These are phyloP conservation scores for Poeciliopsis retropinna DNA, from an alignment of 2,113 vertebrate genomes.

Conservation along the genomic window DNA sequence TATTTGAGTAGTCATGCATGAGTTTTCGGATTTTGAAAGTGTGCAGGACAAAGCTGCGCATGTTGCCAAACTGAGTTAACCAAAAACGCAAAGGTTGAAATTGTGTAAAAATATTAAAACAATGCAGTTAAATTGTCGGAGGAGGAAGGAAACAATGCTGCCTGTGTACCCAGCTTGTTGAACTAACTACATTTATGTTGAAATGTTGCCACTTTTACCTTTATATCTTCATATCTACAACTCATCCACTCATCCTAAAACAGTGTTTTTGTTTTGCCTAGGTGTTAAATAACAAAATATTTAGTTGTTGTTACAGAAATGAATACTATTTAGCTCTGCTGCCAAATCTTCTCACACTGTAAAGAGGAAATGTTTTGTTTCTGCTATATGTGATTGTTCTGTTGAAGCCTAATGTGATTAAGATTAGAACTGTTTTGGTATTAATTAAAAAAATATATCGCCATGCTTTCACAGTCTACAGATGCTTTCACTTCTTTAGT, in stretches of 20 bases:
- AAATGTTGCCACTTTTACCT: constrained; percentile 41
- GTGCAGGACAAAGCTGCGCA: constrained; percentile 37
- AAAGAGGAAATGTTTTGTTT: constrained; percentile 52
- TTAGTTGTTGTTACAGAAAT: constrained; percentile 48
- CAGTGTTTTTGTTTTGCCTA: constrained; percentile 43
- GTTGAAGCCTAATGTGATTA: constrained; percentile 55
- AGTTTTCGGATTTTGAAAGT: constrained; percentile 32
- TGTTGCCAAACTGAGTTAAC: constrained; percentile 42
- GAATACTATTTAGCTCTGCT: constrained; percentile 61
- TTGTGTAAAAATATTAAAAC: background rate
- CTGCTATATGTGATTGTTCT: constrained; percentile 48
- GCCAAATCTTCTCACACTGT: constrained; percentile 68
- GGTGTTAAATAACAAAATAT: constrained; percentile 58
- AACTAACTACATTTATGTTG: constrained; percentile 22
- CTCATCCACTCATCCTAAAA: constrained; percentile 31
- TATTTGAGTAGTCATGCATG: constrained; percentile 51
- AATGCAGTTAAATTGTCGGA: background rate
- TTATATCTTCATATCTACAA: constrained; percentile 17
- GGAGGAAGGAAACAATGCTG: background rate
- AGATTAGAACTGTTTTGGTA: constrained; percentile 61
- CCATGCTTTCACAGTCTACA: constrained; percentile 47
- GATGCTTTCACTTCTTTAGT: background rate
- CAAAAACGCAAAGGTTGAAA: constrained; percentile 6
- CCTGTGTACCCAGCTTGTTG: constrained; percentile 5
- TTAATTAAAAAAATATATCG: constrained; percentile 69